phyloP scores from a whole-genome alignment of 1,140 invertebrate genomes.

The Macrotrachela quadricornifera region DNA sequence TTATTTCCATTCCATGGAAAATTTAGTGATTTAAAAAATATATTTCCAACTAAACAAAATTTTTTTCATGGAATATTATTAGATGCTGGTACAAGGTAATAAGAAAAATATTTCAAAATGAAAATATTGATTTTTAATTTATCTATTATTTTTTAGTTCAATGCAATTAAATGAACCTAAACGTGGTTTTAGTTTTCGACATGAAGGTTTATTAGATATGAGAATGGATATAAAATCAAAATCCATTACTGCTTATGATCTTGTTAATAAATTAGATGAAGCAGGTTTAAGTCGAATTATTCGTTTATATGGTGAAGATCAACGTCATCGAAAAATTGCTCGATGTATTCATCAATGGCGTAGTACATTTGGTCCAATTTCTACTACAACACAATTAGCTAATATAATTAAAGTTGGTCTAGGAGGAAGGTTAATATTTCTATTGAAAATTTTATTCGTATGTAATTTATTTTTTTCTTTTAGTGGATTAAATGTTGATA shows the following conservation, averaged over 20 bases:
- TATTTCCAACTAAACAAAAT: neutral
- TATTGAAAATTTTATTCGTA: no score
- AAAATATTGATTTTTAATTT: no score
- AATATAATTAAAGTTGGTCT: slow-evolving; percentile 43
- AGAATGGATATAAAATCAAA: slow-evolving; percentile 56
- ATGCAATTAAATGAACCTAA: slow-evolving; percentile 66
- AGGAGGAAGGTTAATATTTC: no score
- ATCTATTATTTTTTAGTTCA: slow-evolving; percentile 41
- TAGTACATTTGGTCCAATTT: slow-evolving; percentile 51
- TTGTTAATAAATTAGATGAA: slow-evolving; percentile 54
- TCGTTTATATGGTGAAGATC: slow-evolving; percentile 72
- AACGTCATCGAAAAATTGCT: slow-evolving; percentile 59
- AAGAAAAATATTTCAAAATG: no score
- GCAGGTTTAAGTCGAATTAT: slow-evolving; percentile 56
- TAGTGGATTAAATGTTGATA: slow-evolving; percentile 33
- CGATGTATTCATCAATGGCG: slow-evolving; percentile 62
- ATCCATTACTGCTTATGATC: slow-evolving; percentile 49
- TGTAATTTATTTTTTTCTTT: neutral
- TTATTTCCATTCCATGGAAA: neutral
- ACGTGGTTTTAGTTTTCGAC: slow-evolving; percentile 61
- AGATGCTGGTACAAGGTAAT: neutral
- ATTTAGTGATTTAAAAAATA: slow-evolving; percentile 1
- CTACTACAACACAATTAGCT: slow-evolving; percentile 59
- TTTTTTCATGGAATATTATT: neutral
- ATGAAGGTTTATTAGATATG: slow-evolving; percentile 75